Percentiles rank a stretch among this genome's conserved stretches.
Conservation (phyloP, 1,140 invertebrate genomes). For the Drusus annulatus region DNA sequence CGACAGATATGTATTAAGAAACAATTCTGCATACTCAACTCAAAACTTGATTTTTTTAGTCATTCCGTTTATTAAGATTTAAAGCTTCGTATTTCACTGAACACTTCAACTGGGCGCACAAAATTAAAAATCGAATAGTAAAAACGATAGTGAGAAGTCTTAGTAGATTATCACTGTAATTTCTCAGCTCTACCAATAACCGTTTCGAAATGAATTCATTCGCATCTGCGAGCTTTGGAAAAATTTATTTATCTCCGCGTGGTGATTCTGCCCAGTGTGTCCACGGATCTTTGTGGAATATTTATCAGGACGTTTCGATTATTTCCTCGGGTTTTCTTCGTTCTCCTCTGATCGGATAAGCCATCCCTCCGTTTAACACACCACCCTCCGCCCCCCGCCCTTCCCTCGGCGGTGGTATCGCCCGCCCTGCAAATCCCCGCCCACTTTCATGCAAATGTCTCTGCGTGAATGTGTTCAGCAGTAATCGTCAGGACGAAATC, state of each 20-base stretch:
- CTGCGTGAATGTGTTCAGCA: background rate
- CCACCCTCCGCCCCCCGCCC: background rate
- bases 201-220: too few species aligned
- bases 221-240: background rate
- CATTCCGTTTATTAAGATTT: too few species aligned
- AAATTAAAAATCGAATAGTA: too few species aligned
- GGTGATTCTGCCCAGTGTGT: background rate
- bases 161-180: too few species aligned
- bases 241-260: background rate
- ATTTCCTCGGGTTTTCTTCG: slow-evolving; percentile 24
- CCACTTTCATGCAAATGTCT: slow-evolving; percentile 14
- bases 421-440: slow-evolving; percentile 8
- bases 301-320: slow-evolving; percentile 27
- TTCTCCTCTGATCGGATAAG: slow-evolving; percentile 34
- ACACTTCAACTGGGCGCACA: too few species aligned
- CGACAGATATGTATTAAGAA: too few species aligned
- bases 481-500: slow-evolving; percentile 12
- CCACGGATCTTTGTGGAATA: slow-evolving; percentile 11
- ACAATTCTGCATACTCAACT: too few species aligned
- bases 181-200: too few species aligned
- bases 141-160: too few species aligned
- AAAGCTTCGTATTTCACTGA: too few species aligned
- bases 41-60: too few species aligned
- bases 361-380: background rate
- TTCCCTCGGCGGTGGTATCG: background rate